Evolutionary conservation across 2,113 vertebrate genomes (phyloP), one percentile per base, ranked within the genome.

Genomic region (Azemiops feae): DNA sequence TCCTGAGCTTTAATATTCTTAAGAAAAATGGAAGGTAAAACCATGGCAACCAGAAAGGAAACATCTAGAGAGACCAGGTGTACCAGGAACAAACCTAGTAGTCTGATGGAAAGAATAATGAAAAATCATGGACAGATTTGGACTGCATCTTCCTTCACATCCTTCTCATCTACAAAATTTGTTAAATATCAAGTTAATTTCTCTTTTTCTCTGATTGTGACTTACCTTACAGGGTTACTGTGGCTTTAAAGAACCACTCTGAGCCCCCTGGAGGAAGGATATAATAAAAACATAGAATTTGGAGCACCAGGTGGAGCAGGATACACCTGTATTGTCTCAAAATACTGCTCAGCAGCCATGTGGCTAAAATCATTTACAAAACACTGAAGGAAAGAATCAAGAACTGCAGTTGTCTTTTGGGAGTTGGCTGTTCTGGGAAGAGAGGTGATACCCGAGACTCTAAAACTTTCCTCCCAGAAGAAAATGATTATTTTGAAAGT

Each of bases 1-100:
- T 87, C 87, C 55, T 9, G 11, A 85, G 25, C 30, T 92, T 88
- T 53, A 53, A 86, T 92, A 94, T 92, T 2, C 91, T 20, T 85
- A 91, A 52, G 0, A 0, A 88, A 96, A 95, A 96, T 94, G 91
- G 94, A 95, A 96, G 87, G n/a, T 92, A 85, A 96, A 93, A 25
- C 88, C 20, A 94, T 53, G 0, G 92, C 4, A 92, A 89, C 10
- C 3, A 53, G 60, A 90, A 11, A 94, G 85, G 81, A 89, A 45
- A 87, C 1, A 95, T 91, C 91, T 53, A 93, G 39, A 55, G 34
- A 53, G 25, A 81, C 23, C 52, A 74, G n/a, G 52, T 43, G 4
- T 34, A 47, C 52, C 22, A 7, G 23, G 18, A 69, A 34, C 30
- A 10, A 16, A n/a, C 12, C n/a, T 81, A 52, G 18, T n/a, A 22